Evolutionary conservation across 2,113 vertebrate species (phyloP).

Genomic region (Neodon shergylaensis): DNA sequence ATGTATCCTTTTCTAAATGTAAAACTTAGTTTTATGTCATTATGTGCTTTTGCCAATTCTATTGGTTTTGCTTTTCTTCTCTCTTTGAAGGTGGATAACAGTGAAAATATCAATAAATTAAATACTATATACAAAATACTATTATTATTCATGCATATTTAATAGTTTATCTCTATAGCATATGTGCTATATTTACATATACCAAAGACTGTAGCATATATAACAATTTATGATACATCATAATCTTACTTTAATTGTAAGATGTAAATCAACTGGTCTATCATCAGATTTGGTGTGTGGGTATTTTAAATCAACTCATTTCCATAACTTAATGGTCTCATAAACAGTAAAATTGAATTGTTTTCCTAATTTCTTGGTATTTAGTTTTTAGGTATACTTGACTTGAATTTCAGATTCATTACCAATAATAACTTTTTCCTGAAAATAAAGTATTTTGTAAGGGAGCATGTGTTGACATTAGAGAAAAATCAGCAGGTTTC

Average conservation of each 20-base stretch:
- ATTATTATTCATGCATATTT: neutral
- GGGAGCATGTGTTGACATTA: neutral
- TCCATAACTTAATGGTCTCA: slow-evolving; percentile 39
- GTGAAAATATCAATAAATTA: slow-evolving; percentile 42
- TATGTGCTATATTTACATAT: neutral
- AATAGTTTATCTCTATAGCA: neutral
- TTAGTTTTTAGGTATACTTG: slow-evolving; percentile 10
- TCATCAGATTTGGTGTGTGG: neutral
- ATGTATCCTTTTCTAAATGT: neutral
- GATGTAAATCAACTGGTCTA: neutral
- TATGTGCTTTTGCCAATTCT: neutral
- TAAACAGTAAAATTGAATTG: neutral
- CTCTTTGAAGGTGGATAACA: neutral
- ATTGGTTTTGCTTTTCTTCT: slow-evolving; percentile 20
- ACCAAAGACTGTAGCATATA: neutral
- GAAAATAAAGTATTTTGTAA: slow-evolving; percentile 28
- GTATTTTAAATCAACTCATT: slow-evolving; percentile 44
- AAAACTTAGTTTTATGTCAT: neutral
- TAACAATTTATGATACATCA: neutral
- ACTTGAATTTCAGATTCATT: slow-evolving; percentile 39
- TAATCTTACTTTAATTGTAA: neutral
- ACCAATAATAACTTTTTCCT: neutral
- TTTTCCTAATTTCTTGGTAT: slow-evolving; percentile 3
- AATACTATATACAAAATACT: slow-evolving; percentile 4
- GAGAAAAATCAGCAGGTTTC: neutral